Base-by-base conservation (phyloP, 1,140 invertebrate species). In the Lepidostoma basale region DNA sequence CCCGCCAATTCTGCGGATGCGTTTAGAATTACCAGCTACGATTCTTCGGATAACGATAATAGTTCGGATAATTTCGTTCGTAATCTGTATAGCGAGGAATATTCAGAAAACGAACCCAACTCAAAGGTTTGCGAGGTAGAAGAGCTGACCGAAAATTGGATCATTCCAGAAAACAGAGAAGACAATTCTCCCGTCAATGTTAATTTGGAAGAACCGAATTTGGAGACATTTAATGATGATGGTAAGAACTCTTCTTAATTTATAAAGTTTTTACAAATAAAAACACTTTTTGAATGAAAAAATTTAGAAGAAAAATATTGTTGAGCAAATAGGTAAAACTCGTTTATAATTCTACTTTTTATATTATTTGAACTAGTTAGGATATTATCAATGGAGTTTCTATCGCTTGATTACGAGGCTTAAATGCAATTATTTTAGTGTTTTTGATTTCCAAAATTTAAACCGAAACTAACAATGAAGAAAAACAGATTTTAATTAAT, bases 171-270 rank as follows among this genome's bases (percentile, higher is more conserved):
- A 25, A 23, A 23, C 8, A 26, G 30, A 4, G 65, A 67, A 36
- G 54, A 36, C 4, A 33, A 23, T 14, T 28, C 54, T 8, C 25
- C 26, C 3, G 18, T 40, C 8, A 42, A 20, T 28, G 25, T 3
- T n/a, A 10, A 36, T 10, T 20, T 47, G 3, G 26, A 58, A 2
- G 40, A 59, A 33, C 54, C 33, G 18, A 28, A 33, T 28, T 20
- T 49, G 56, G 56, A 67, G 22, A 20, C 52, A n/a, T 60, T 67
- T 20, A 67, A 60, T 25, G 65, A 67, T n/a, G 65, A 67, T 40
- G 65, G 65, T 67, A 62, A 60, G 28, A 28, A 4, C 6, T 9
- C n/a, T 54, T 30, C 9, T 54, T 28, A n/a, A 12, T 5, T 16
- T 14, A 16, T n/a, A 3, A 40, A 40, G 18, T 40, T 16, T 40